Percentiles rank a stretch among this genome's conserved stretches.
These are phyloP conservation scores for Chrysomela aeneicollis DNA, from an alignment of 2,888 invertebrate species.

Conservation along the genomic window DNA sequence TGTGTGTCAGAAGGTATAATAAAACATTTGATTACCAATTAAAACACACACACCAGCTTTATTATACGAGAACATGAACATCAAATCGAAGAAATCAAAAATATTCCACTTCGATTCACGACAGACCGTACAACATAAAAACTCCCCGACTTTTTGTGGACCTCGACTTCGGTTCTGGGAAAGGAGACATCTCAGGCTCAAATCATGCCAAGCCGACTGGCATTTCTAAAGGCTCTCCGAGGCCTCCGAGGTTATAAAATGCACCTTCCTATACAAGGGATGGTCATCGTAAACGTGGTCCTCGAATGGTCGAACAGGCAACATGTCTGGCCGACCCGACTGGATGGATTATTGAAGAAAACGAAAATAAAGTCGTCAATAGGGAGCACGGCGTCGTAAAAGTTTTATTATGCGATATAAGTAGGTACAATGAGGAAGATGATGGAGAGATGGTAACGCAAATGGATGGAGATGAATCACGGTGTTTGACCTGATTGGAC, in stretches of 20 bases:
- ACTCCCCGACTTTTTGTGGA: neutral
- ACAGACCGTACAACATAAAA: neutral
- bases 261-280: slow-evolving; percentile 38
- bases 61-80: slow-evolving; percentile 1
- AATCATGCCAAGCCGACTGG: slow-evolving; percentile 22
- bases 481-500: too few relatives aligned
- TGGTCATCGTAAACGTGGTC: slow-evolving; percentile 32
- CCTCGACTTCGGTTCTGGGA: slow-evolving; percentile 26
- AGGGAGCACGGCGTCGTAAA: slow-evolving; percentile 31
- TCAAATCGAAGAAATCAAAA: slow-evolving; percentile 4
- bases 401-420: slow-evolving; percentile 30
- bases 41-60: slow-evolving; percentile 1
- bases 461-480: neutral
- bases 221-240: slow-evolving; percentile 16
- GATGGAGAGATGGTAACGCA: neutral
- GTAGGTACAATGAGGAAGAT: neutral
- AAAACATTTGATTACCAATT: slow-evolving; percentile 5
- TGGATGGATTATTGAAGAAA: slow-evolving; percentile 24
- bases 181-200: slow-evolving; percentile 25
- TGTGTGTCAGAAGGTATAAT: neutral
- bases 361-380: slow-evolving; percentile 40
- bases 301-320: slow-evolving; percentile 30
- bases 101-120: neutral
- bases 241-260: slow-evolving; percentile 36
- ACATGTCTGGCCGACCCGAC: slow-evolving; percentile 30